Percentiles rank a stretch among this genome's conserved stretches.
Conservation (phyloP, 2,113 vertebrate species). For the Arothron firmamentum region DNA sequence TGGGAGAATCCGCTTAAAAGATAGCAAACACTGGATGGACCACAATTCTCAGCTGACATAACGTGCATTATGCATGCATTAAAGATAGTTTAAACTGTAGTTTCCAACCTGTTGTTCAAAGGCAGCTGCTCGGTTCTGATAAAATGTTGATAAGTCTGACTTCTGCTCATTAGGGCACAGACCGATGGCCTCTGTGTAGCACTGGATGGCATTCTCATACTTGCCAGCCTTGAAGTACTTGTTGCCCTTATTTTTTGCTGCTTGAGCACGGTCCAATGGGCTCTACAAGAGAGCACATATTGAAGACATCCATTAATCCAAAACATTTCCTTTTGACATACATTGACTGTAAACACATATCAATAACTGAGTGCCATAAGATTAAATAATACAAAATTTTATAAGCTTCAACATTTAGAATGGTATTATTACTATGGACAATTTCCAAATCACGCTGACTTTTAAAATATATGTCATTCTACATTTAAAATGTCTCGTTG, state of each 20-base stretch:
- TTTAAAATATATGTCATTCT: too few species aligned
- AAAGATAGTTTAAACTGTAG: not conserved
- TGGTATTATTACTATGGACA: too few species aligned
- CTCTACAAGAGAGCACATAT: slow-evolving; percentile 73
- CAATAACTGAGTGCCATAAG: too few species aligned
- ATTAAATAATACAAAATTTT: too few species aligned
- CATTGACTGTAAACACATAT: not conserved
- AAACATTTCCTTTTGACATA: not conserved
- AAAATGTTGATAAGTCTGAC: slow-evolving; percentile 92
- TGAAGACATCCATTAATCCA: slow-evolving; percentile 6
- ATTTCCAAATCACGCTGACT: too few species aligned
- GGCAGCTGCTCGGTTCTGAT: slow-evolving; percentile 97
- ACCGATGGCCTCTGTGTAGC: slow-evolving; percentile 94
- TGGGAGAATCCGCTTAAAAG: too few species aligned
- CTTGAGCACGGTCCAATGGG: slow-evolving; percentile 90
- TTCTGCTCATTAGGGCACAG: slow-evolving; percentile 91
- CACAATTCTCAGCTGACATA: too few species aligned
- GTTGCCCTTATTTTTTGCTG: slow-evolving; percentile 97
- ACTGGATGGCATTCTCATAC: slow-evolving; percentile 95
- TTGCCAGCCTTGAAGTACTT: slow-evolving; percentile 98
- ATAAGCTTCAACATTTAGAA: too few species aligned
- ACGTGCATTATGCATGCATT: too few species aligned
- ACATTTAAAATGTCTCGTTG: not conserved
- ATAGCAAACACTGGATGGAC: too few species aligned
- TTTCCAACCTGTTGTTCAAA: slow-evolving; percentile 90